These are phyloP conservation scores for Diglossa cyanea DNA, from an alignment of 2,797 vertebrate genomes.

Conservation along the genomic window DNA sequence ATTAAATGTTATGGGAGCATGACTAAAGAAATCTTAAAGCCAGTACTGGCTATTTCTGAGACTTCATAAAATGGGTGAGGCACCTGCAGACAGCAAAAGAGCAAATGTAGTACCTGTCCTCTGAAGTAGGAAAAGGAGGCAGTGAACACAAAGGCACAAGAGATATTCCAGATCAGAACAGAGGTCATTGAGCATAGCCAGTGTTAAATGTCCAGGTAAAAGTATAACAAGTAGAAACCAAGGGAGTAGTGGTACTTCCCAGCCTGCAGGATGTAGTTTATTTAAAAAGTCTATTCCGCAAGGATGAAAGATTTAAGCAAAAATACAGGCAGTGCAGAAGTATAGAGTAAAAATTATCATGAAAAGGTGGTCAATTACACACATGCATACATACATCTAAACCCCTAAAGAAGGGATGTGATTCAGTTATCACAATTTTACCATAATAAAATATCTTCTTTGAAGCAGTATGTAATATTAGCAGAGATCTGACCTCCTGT, in stretches of 20 bases:
- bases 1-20: neutral
- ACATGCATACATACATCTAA: neutral
- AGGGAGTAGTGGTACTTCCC: neutral
- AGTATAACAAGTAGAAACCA: neutral
- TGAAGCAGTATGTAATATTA: neutral
- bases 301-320: neutral
- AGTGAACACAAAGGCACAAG: neutral
- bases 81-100: neutral
- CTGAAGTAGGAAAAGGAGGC: neutral
- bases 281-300: neutral
- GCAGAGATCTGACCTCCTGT: neutral
- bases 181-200: neutral
- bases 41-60: neutral
- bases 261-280: neutral
- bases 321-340: neutral
- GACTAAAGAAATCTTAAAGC: neutral
- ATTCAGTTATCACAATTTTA: neutral
- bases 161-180: neutral
- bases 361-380: rapidly evolving
- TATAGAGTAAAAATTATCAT: neutral
- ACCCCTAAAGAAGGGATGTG: neutral
- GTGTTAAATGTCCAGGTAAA: neutral
- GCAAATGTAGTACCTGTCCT: neutral
- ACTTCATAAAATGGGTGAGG: neutral
- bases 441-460: neutral